Evolutionary conservation across 2,797 vertebrate species (phyloP), one percentile per base, ranked within the genome.

Genomic region (Luscinia luscinia): DNA sequence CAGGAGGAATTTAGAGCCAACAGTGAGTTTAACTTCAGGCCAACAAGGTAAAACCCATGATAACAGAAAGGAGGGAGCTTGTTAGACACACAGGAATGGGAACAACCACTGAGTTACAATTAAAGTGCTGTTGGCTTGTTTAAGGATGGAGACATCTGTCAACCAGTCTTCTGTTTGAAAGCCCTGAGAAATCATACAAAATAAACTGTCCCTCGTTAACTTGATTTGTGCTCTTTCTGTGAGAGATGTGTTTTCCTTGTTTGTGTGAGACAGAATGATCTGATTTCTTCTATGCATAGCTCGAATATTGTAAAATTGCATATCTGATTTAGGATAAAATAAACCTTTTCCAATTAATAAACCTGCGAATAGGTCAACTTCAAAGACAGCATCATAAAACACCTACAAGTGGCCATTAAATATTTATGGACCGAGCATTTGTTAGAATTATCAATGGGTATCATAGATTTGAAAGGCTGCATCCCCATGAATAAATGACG

Each of bases 391-490:
- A 86, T 67, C 90, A 82, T 96, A 93, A 94, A 92, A 84, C 78
- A 95, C 67, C 67, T 77, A 97, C 89, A 88, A 94, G 93, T 96
- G 85, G 93, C 80, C 74, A 86, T 96, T 95, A 97, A 96, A 96
- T 96, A 96, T 95, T 95, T 96, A 95, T 94, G 92, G 84, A 86
- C 79, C 0, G 0, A 89, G 83, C 87, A 93, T 97, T 94, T 95
- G 63, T 94, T 91, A 91, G 91, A 96, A 88, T 93, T 93, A 94
- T 91, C 89, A 92, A 61, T 93, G 80, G 76, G 41, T 93, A 87
- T 90, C 59, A 40, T 49, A 82, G 89, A 64, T 94, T 91, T 93
- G 95, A 95, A 95, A 94, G 68, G 67, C 83, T 82, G 40, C 72
- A 78, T 62, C 38, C 22, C 80, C 28, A 23, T 70, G 77, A 94